Base-by-base conservation (phyloP, 2,888 invertebrate species). In the Elaeidobius kamerunicus region DNA sequence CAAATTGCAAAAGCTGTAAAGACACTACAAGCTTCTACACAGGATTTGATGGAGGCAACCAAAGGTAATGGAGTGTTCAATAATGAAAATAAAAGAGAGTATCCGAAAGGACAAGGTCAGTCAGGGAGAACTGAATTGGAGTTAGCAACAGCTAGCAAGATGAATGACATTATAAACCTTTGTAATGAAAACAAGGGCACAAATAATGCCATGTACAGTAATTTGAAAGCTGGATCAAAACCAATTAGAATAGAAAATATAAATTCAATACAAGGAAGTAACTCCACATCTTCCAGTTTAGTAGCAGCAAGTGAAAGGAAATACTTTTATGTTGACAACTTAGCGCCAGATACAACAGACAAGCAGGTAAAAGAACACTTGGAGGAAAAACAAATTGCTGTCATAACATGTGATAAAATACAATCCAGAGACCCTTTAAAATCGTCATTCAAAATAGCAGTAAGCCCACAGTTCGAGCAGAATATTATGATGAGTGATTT, bases 301-400 rank as follows among this genome's bases (percentile, higher is more conserved):
- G 30, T 30, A 30, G 30, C 30, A 12, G 30, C 30, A n/a, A 30
- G 30, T 30, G 30, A 30, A 11, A 30, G 30, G 12, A 30, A 30
- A 11, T 11, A 30, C 12, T 30, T 30, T 12, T 30, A 30, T 11
- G 3, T 30, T 30, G 5, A 30, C 12, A 30, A 30, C 11, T 11
- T 30, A 11, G 30, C 30, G 9, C 30, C 30, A 30, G 12, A 30
- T 12, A 30, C 30, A 3, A 30, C 30, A 6, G 11, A 3, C 3
- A 12, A 30, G 4, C 30, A 30, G 30, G 30, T 30, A n/a, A 30
- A 30, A 30, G 4, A 9, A n/a, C 12, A 30, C 12, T 3, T 30
- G 11, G 30, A 11, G 6, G 11, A 11, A 3, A 3, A 11, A 7
- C 9, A 30, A 30, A 12, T 30, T 30, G n/a, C 30, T 30, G 30